A percentile compares a stretch with the other conserved stretches of the same genome.
These are phyloP conservation scores for Herpetotheres cachinnans DNA, from an alignment of 2,113 vertebrate species.

Conservation along the genomic window DNA sequence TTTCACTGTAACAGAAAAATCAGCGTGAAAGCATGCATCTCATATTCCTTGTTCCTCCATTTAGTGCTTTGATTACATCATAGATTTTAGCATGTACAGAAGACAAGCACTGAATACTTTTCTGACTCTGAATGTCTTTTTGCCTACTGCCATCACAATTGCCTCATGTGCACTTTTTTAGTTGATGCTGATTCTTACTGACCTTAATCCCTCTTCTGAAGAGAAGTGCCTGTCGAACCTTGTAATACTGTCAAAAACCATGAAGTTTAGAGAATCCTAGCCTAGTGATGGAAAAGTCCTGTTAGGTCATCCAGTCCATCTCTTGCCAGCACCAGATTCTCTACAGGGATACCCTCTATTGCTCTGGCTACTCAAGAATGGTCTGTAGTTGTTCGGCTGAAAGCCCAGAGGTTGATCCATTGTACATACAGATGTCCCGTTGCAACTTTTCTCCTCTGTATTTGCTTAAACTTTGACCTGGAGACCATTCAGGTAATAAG, in stretches of 20 bases:
- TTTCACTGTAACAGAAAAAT: neutral
- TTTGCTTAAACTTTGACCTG: neutral
- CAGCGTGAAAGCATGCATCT: neutral
- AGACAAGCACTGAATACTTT: neutral
- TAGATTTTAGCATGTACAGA: neutral
- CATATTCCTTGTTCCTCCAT: neutral
- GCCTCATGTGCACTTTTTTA: constrained; percentile 49
- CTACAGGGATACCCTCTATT: neutral
- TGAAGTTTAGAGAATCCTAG: constrained; percentile 55
- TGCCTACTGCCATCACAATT: constrained; percentile 14
- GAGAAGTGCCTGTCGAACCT: constrained; percentile 64
- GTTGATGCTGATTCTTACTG: constrained; percentile 68
- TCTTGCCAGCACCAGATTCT: neutral
- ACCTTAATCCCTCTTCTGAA: constrained; percentile 61
- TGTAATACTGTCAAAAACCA: constrained; percentile 64
- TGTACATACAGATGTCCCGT: neutral
- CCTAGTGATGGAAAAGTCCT: constrained; percentile 33
- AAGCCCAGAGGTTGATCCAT: neutral
- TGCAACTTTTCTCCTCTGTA: neutral
- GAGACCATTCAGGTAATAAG: neutral
- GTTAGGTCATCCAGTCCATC: constrained; percentile 18
- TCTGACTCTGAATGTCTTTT: neutral
- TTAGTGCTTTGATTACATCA: neutral
- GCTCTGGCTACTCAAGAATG: neutral
- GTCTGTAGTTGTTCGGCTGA: neutral